These are phyloP conservation scores for Natator depressus DNA, from an alignment of 2,113 vertebrate species.

Conservation along the genomic window DNA sequence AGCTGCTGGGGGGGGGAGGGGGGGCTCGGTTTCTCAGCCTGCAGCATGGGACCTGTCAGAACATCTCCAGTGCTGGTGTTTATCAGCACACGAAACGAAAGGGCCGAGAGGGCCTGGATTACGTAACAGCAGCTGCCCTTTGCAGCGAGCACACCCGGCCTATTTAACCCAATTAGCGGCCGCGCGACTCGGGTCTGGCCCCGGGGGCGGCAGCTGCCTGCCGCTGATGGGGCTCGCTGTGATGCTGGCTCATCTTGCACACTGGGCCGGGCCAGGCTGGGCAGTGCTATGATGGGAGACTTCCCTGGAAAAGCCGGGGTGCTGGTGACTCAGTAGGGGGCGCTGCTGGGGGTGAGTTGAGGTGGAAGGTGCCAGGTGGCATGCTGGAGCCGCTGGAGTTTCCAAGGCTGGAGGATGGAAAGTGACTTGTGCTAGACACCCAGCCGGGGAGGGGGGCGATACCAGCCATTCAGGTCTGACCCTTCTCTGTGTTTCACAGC, in stretches of 20 bases:
- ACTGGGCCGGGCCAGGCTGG: not conserved
- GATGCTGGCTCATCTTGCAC: not conserved
- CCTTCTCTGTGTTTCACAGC: not conserved
- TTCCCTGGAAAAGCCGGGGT: not conserved
- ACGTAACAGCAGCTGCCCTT: not conserved
- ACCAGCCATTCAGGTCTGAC: not conserved
- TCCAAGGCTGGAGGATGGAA: not conserved
- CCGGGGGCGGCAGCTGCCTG: not conserved
- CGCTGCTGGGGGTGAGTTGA: not conserved
- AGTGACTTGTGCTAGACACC: not conserved
- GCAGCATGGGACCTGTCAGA: not conserved
- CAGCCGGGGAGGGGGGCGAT: fast-evolving
- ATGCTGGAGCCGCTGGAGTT: not conserved
- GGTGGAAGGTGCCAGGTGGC: no score
- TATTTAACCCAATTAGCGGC: not conserved
- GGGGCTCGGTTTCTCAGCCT: not conserved
- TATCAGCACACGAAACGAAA: not conserved
- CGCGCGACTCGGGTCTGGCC: no score
- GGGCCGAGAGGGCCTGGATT: no score
- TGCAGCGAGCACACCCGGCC: not conserved
- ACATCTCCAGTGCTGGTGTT: not conserved
- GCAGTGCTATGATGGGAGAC: not conserved
- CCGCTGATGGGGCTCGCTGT: not conserved
- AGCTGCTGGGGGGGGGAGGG: not conserved
- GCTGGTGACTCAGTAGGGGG: not conserved